A percentile compares a stretch with the other conserved stretches of the same genome.
phyloP scores from a whole-genome alignment of 2,888 invertebrate genomes.

The Leptothorax acervorum region DNA sequence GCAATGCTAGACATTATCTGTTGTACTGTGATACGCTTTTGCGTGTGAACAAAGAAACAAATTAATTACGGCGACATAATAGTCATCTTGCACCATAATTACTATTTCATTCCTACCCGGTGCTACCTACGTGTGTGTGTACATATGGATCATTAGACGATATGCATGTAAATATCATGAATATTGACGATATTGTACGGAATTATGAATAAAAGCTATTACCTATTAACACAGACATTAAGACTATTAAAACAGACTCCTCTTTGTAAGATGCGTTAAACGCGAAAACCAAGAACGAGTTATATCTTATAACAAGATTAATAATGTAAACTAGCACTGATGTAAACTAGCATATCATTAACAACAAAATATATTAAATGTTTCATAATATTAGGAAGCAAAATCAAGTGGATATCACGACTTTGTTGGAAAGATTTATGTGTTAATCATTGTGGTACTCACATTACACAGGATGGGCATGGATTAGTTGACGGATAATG shows the following conservation, averaged over 20 bases:
- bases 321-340: constrained; percentile 73
- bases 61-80: constrained; percentile 52
- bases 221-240: constrained; percentile 68
- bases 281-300: constrained; percentile 69
- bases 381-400: constrained; percentile 40
- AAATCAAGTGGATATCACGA: background rate
- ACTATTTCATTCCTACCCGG: constrained; percentile 77
- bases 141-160: constrained; percentile 75
- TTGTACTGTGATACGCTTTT: constrained; percentile 61
- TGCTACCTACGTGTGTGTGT: constrained; percentile 81
- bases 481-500: background rate
- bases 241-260: background rate
- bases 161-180: constrained; percentile 78
- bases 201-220: constrained; percentile 70
- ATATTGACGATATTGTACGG: constrained; percentile 68
- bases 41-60: constrained; percentile 41
- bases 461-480: constrained; percentile 12
- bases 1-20: constrained; percentile 43
- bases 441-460: constrained; percentile 29
- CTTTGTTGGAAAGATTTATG: background rate
- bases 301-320: constrained; percentile 82
- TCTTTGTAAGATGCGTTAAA: constrained; percentile 61
- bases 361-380: constrained; percentile 51
- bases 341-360: constrained; percentile 74
- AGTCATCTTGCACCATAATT: constrained; percentile 60